A percentile compares a stretch with the other conserved stretches of the same genome.
Evolutionary conservation across 2,888 invertebrate species (phyloP).

Genomic region (Caenorhabditis sp.): DNA sequence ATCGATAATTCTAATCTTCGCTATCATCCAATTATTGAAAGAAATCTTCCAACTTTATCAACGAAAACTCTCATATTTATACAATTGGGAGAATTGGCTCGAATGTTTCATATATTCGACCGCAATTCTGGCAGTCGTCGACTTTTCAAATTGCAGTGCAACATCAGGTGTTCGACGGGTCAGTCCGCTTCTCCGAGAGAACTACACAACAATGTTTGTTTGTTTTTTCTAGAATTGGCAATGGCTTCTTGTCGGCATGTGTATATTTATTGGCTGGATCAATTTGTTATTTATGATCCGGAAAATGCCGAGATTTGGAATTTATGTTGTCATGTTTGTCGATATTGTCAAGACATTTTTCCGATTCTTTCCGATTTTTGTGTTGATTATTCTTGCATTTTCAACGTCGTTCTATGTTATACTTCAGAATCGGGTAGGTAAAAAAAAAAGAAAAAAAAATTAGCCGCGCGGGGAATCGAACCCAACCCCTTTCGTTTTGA

Average conservation of each 20-base stretch:
- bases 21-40: slow-evolving; percentile 72
- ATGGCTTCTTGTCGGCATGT: slow-evolving; percentile 73
- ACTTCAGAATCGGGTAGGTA: slow-evolving; percentile 62
- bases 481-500: too few species aligned
- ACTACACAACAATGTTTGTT: too few species aligned
- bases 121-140: slow-evolving; percentile 73
- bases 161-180: slow-evolving; percentile 66
- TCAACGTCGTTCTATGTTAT: slow-evolving; percentile 62
- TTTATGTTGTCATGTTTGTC: slow-evolving; percentile 73
- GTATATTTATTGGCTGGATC: slow-evolving; percentile 73
- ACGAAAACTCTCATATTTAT: slow-evolving; percentile 72
- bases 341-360: slow-evolving; percentile 71
- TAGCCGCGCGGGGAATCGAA: too few species aligned
- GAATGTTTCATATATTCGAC: slow-evolving; percentile 74
- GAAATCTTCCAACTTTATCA: slow-evolving; percentile 73
- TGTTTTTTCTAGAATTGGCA: slow-evolving; percentile 72
- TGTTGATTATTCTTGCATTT: slow-evolving; percentile 68
- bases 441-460: too few species aligned
- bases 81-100: slow-evolving; percentile 72
- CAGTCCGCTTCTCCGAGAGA: too few species aligned
- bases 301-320: slow-evolving; percentile 71
- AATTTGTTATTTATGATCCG: slow-evolving; percentile 71
- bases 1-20: slow-evolving; percentile 68
- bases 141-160: slow-evolving; percentile 72
- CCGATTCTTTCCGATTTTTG: slow-evolving; percentile 71